A percentile compares a stretch with the other conserved stretches of the same genome.
Conservation (phyloP, 2,888 invertebrate genomes). For the Caenorhabditis sp. region DNA sequence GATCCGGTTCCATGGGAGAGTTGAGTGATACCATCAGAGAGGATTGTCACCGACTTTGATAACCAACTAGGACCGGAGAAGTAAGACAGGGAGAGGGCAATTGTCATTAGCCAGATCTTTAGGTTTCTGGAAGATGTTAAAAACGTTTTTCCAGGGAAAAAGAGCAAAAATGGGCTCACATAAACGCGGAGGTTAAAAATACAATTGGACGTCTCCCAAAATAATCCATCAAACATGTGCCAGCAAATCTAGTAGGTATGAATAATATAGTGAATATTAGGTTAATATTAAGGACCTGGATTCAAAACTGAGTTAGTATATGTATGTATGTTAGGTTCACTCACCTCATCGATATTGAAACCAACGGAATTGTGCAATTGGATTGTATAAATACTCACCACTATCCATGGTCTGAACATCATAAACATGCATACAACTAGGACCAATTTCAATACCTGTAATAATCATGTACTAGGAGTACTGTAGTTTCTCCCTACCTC, state of each 20-base stretch:
- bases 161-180: background rate
- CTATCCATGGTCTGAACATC: background rate
- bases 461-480: background rate
- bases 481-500: background rate
- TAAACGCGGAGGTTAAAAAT: background rate
- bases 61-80: slow-evolving; percentile 2
- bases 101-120: background rate
- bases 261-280: background rate
- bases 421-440: background rate
- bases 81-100: background rate
- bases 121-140: background rate
- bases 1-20: background rate
- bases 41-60: slow-evolving; percentile 1
- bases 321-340: no score
- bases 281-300: background rate
- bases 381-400: background rate
- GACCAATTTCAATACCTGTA: background rate
- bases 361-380: background rate
- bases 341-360: background rate
- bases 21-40: background rate
- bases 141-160: background rate
- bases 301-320: no score
- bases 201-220: background rate
- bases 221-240: background rate
- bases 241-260: background rate